These are phyloP conservation scores for Platycnemis pennipes DNA, from an alignment of 2,888 invertebrate species.

Conservation along the genomic window DNA sequence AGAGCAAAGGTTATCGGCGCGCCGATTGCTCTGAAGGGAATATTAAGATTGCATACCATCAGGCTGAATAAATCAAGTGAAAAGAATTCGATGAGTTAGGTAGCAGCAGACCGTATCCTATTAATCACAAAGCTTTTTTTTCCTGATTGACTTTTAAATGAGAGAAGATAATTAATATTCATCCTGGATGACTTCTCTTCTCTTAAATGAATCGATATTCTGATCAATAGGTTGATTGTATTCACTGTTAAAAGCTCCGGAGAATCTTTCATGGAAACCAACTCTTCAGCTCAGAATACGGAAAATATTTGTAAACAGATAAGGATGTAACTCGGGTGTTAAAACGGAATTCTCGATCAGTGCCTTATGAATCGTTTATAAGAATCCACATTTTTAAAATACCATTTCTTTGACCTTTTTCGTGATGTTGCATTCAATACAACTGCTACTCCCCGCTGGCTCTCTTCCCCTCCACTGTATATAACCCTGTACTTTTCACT, in stretches of 20 bases:
- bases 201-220: not conserved
- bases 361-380: too few species aligned
- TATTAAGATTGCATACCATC: not conserved
- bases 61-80: slow-evolving; percentile 6
- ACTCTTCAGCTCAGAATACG: not conserved
- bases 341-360: not conserved
- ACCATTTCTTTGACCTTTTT: too few species aligned
- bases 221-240: not conserved
- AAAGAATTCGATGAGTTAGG: not conserved
- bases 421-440: too few species aligned
- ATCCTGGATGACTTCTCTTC: not conserved
- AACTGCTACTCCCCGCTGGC: too few species aligned
- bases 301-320: not conserved
- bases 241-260: not conserved
- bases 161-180: slow-evolving; percentile 2
- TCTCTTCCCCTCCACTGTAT: too few species aligned
- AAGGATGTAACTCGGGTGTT: not conserved
- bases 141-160: not conserved
- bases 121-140: not conserved
- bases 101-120: not conserved
- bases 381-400: too few species aligned
- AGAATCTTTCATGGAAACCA: not conserved
- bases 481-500: too few species aligned
- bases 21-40: not conserved
- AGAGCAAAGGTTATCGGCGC: not conserved